Base-by-base conservation (phyloP, 2,888 invertebrate genomes). In the Tetramorium bicarinatum region DNA sequence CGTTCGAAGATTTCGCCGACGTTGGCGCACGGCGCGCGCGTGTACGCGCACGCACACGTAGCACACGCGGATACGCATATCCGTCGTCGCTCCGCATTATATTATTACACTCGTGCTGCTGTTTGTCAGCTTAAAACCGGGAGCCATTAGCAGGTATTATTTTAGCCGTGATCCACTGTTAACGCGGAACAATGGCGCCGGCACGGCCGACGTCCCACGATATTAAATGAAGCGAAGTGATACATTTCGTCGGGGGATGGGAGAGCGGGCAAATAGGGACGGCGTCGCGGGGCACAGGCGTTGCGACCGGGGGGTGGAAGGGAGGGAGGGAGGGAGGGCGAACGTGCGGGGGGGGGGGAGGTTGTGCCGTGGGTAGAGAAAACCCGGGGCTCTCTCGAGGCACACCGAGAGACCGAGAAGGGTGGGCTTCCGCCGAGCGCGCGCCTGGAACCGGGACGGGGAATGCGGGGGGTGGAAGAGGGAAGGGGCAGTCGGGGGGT, bases 111-210 rank as follows among this genome's bases (percentile, higher is more conserved):
- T 83, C 84, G 83, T 85, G 87, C 82, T 74, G 77, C 77, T 90
- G 88, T 91, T 89, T 89, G 87, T 88, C 90, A 90, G 85, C 87
- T 90, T 90, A 89, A 90, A 89, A 88, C 87, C 90, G 84, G 89
- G 87, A 90, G 88, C 93, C 91, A 93, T 93, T 93, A 93, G 91
- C 90, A 87, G 92, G 91, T 93, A 92, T 93, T 93, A 92, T 93
- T 92, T 89, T 90, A 92, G 90, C 89, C 83, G 90, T 92, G 91
- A 93, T 91, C 91, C 90, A 87, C 87, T 85, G 88, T 92, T 90
- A 87, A 83, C 89, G 85, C 66, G 87, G 90, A 89, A 92, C 88
- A 93, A 92, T 92, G 90, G 87, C 86, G 90, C 84, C 84, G 86
- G 77, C 82, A 77, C 84, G 84, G 77, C 77, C 85, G 83, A 82